A percentile compares a stretch with the other conserved stretches of the same genome.
Evolutionary conservation across 2,113 vertebrate genomes (phyloP).

Genomic region (Edolisoma coerulescens): DNA sequence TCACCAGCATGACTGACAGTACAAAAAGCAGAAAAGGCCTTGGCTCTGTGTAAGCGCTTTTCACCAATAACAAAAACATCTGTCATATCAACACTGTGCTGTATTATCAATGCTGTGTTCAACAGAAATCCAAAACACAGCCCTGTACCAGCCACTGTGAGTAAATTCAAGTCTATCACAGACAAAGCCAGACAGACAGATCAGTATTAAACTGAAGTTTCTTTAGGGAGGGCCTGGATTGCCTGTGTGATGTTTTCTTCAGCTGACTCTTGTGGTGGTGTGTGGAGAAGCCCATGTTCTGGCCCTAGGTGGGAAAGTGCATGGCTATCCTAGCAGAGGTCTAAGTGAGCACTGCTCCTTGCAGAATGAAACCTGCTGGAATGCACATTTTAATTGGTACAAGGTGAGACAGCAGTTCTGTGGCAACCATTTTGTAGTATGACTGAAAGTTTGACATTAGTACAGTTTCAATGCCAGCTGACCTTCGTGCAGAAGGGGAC

Average conservation of each 20-base stretch:
- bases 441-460: background rate
- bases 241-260: background rate
- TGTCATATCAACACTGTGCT: background rate
- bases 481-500: background rate
- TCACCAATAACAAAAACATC: background rate
- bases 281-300: background rate
- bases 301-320: background rate
- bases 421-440: background rate
- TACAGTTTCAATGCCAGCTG: background rate
- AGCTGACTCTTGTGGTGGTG: background rate
- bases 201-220: background rate
- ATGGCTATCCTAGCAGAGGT: background rate
- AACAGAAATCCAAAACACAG: background rate
- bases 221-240: background rate
- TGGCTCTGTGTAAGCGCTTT: background rate
- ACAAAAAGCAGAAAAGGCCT: background rate
- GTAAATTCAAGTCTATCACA: background rate
- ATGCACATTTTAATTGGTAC: rapidly evolving
- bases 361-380: background rate
- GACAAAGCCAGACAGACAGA: background rate
- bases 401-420: background rate
- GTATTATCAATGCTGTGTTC: background rate
- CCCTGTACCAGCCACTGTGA: too few relatives aligned
- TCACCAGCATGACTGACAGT: background rate
- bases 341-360: background rate